Percentiles rank a stretch among this genome's conserved stretches.
phyloP scores from a whole-genome alignment of 2,113 vertebrate species.

The Taurulus bubalis region DNA sequence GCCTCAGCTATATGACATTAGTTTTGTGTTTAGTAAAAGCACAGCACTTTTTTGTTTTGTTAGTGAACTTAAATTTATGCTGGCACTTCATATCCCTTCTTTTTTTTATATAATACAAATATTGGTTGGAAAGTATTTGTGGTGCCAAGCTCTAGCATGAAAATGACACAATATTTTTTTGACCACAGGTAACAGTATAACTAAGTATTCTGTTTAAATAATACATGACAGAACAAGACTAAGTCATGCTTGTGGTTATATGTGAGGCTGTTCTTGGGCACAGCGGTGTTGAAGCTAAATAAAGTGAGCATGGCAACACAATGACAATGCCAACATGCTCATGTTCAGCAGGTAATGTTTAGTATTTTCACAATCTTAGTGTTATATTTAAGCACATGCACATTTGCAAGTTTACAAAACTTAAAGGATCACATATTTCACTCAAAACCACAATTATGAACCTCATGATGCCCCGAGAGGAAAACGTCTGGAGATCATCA shows the following conservation, averaged over 20 bases:
- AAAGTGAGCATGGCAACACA: not conserved
- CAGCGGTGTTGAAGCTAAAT: not conserved
- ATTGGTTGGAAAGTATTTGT: not conserved
- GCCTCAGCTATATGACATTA: constrained; percentile 48
- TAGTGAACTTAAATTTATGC: not conserved
- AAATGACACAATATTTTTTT: not conserved
- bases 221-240: not conserved
- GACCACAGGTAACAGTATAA: not conserved
- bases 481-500: not conserved
- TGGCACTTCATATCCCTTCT: not conserved
- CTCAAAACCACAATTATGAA: not conserved
- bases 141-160: no score
- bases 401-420: not conserved
- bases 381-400: not conserved
- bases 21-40: not conserved
- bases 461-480: no score
- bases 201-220: constrained; percentile 4
- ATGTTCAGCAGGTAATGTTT: not conserved
- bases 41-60: not conserved
- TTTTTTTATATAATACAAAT: not conserved
- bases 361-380: not conserved
- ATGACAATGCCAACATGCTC: not conserved
- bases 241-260: not conserved
- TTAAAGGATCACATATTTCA: not conserved
- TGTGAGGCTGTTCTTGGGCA: not conserved